Evolutionary conservation across 2,797 vertebrate species (phyloP).

Genomic region (Xerus rutilus): DNA sequence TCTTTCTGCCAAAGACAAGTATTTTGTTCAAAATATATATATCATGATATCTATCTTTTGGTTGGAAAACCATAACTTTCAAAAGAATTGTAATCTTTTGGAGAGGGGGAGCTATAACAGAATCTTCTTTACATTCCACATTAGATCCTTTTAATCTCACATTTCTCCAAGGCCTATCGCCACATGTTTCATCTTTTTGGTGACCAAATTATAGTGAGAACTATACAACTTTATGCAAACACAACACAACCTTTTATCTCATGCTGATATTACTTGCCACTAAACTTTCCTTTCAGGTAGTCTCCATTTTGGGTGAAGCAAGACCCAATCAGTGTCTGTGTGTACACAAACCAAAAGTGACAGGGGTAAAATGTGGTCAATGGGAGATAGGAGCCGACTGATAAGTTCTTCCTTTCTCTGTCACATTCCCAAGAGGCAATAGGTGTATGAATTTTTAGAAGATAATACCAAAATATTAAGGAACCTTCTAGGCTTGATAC

Average conservation of each 20-base stretch:
- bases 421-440: background rate
- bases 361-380: background rate
- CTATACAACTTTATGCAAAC: background rate
- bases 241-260: background rate
- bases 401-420: constrained; percentile 1
- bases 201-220: background rate
- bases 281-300: background rate
- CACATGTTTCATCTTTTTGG: background rate
- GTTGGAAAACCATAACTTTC: background rate
- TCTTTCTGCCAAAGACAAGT: background rate
- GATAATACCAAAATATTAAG: constrained; percentile 1
- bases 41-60: background rate
- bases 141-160: background rate
- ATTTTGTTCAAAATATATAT: background rate
- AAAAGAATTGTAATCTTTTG: background rate
- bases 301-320: background rate
- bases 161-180: background rate
- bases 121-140: background rate
- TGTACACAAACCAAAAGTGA: background rate
- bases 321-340: background rate
- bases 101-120: background rate
- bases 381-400: background rate
- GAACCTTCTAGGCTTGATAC: background rate
- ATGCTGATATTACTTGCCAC: background rate
- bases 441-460: constrained; percentile 1